These are phyloP conservation scores for Trypoxylus dichotomus DNA, from an alignment of 1,140 invertebrate species.

Conservation along the genomic window DNA sequence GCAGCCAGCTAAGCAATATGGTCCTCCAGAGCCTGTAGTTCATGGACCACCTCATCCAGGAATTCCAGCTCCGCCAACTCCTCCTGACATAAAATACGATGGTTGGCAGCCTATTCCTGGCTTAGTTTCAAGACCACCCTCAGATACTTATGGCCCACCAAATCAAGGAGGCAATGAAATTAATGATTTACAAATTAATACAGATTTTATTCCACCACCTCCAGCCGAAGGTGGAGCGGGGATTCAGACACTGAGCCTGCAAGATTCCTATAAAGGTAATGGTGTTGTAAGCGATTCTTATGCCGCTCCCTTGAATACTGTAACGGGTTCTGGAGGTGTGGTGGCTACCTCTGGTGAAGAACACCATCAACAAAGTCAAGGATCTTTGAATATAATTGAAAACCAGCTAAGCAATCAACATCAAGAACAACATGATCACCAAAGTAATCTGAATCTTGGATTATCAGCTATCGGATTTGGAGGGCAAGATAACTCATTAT, in stretches of 20 bases:
- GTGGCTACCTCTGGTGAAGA: conserved; percentile 46
- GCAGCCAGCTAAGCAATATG: conserved; percentile 44
- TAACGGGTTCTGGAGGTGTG: conserved; percentile 51
- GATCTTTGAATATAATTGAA: background rate
- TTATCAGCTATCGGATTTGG: conserved; percentile 35
- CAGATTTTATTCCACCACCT: conserved; percentile 51
- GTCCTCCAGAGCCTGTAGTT: conserved; percentile 54
- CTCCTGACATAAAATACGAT: conserved; percentile 76
- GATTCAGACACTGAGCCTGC: conserved; percentile 32
- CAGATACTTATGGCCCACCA: conserved; percentile 50
- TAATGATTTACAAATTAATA: conserved; percentile 40
- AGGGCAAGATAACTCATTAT: conserved; percentile 45
- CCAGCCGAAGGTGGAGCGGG: conserved; percentile 49
- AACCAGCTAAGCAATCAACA: background rate
- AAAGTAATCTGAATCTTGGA: conserved; percentile 30
- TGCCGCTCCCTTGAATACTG: conserved; percentile 50
- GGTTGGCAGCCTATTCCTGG: conserved; percentile 83
- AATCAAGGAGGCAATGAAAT: conserved; percentile 21
- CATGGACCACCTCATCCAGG: conserved; percentile 62
- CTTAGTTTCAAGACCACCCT: conserved; percentile 53
- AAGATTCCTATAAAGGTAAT: conserved; percentile 30
- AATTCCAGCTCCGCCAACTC: conserved; percentile 71
- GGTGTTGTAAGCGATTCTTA: conserved; percentile 50
- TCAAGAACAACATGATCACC: conserved; percentile 20
- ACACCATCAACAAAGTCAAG: conserved; percentile 38